phyloP scores from a whole-genome alignment of 2,113 vertebrate species.

The Bufo gargarizans region DNA sequence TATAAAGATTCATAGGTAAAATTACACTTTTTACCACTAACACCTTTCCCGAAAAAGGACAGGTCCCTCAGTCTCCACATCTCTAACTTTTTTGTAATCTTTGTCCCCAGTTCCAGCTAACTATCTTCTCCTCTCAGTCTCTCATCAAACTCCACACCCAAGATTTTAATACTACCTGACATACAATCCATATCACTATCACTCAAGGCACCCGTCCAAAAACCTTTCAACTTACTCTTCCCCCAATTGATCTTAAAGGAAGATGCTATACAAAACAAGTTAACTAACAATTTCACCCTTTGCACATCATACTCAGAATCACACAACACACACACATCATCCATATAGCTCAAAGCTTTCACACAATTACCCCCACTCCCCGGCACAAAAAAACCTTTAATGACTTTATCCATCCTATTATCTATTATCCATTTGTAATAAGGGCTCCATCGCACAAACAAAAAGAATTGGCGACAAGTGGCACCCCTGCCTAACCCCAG shows the following conservation, averaged over 20 bases:
- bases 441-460: not conserved
- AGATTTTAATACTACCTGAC: no score
- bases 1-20: not conserved
- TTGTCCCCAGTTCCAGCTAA: no score
- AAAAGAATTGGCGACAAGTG: not conserved
- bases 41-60: not conserved
- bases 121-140: no score
- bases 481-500: not conserved
- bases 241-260: no score
- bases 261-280: not conserved
- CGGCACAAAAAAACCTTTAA: no score
- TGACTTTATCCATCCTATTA: fast-evolving
- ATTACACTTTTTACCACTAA: not conserved
- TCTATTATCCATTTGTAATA: not conserved
- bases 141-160: no score
- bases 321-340: not conserved
- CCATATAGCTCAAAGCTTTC: fast-evolving
- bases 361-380: fast-evolving
- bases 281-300: not conserved
- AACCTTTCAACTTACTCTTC: no score
- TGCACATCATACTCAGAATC: fast-evolving
- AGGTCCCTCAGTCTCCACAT: no score
- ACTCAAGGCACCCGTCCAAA: no score
- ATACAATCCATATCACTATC: no score
- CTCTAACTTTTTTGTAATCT: no score